Evolutionary conservation across 2,113 vertebrate species (phyloP).

Genomic region (Centropristis striata): DNA sequence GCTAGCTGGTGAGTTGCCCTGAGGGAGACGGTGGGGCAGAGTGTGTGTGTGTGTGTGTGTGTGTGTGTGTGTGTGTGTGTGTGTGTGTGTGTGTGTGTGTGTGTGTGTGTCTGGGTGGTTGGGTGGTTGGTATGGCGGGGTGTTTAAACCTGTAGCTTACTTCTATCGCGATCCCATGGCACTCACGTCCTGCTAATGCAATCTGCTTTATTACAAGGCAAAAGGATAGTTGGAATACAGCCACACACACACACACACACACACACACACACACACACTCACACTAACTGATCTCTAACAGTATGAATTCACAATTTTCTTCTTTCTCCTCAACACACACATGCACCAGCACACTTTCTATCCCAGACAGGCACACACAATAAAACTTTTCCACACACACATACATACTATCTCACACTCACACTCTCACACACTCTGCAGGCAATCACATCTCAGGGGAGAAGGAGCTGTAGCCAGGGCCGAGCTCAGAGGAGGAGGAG

Average conservation of each 20-base stretch:
- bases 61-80: slow-evolving; percentile 8
- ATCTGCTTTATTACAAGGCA: slow-evolving; percentile 61
- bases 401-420: slow-evolving; percentile 11
- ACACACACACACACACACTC: slow-evolving; percentile 3
- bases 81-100: slow-evolving; percentile 14
- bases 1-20: slow-evolving; percentile 71
- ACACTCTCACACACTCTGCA: slow-evolving; percentile 43
- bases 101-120: neutral
- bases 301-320: neutral
- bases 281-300: neutral
- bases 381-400: slow-evolving; percentile 30
- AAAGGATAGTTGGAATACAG: slow-evolving; percentile 8
- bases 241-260: neutral
- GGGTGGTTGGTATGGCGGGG: slow-evolving; percentile 1
- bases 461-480: slow-evolving; percentile 61
- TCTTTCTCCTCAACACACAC: neutral
- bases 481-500: slow-evolving; percentile 49
- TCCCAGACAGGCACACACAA: slow-evolving; percentile 43
- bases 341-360: slow-evolving; percentile 11
- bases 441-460: slow-evolving; percentile 72
- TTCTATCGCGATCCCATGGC: slow-evolving; percentile 62
- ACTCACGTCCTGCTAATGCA: slow-evolving; percentile 63
- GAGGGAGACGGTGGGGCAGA: slow-evolving; percentile 54
- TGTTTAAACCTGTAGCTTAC: slow-evolving; percentile 62
- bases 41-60: neutral